Base-by-base conservation (phyloP, 2,888 invertebrate genomes). In the Leptinotarsa rubiginosa region DNA sequence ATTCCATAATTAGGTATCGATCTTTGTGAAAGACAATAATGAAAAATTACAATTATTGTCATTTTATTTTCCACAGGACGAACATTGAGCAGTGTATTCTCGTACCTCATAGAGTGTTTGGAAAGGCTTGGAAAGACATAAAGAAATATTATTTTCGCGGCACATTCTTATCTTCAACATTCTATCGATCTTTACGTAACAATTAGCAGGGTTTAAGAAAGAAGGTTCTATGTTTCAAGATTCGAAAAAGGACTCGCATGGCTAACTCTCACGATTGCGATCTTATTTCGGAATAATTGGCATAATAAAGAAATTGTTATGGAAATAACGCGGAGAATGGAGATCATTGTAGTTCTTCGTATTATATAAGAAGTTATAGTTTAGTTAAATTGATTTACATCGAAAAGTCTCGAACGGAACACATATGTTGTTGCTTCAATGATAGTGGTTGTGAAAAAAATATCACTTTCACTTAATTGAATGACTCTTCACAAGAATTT, bases 241-340 rank as follows among this genome's bases (percentile, higher is more conserved):
- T 62, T 62, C n/a, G 41, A n/a, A 69, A 47, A 56, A 69, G 56
- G 69, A 69, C 56, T 56, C 56, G 69, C 69, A 69, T 69, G 56
- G 69, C 52, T 69, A 69, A 69, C 69, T 67, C 67, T 69, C 65
- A 67, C 70, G 74, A 74, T 74, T 65, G 56, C 18, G 62, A 74
- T 74, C 74, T 67, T 66, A 50, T 62, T 71, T 67, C 70, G 47
- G 70, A 56, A 54, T 74, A 74, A 74, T 74, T 74, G 74, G 70
- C 70, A 67, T 72, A 72, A 72, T 72, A 67, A 67, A 74, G 66
- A 70, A 74, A 74, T 67, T 70, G 66, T 74, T 74, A 74, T 70
- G 66, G 70, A 68, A 74, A 74, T 74, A 66, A 72, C 59, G 41
- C 67, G 41, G 41, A 41, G 41, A 41, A 41, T 41, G 41, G 41